Percentiles rank a stretch among this genome's conserved stretches.
Evolutionary conservation across 1,140 invertebrate species (phyloP).

Genomic region (Hyphantria cunea): DNA sequence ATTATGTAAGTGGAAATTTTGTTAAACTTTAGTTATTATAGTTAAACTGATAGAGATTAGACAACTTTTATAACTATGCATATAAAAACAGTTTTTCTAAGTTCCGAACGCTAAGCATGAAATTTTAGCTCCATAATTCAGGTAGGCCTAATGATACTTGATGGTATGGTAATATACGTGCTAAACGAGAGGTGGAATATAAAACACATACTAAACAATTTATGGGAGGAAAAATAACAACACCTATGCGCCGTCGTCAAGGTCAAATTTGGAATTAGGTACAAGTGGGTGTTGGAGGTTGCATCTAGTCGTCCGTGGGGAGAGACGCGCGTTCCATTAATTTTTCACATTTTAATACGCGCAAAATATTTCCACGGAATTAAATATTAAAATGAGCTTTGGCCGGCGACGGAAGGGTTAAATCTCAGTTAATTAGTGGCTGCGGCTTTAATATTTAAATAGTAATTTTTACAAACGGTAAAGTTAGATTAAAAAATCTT

Average conservation of each 20-base stretch:
- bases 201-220: no score
- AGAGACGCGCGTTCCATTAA: conserved; percentile 58
- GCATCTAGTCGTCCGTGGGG: conserved; percentile 33
- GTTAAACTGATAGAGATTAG: neutral
- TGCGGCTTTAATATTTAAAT: conserved; percentile 76
- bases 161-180: no score
- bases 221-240: no score
- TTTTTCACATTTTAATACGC: conserved; percentile 81
- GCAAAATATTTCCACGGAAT: conserved; percentile 77
- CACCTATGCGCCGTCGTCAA: neutral
- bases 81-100: neutral
- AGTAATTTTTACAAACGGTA: conserved; percentile 81
- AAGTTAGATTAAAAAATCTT: conserved; percentile 81
- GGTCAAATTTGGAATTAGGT: conserved; percentile 13
- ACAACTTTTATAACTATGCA: neutral
- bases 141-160: no score
- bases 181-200: no score
- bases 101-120: no score
- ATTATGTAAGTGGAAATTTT: neutral
- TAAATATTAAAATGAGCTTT: conserved; percentile 74
- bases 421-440: conserved; percentile 80
- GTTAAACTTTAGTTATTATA: neutral
- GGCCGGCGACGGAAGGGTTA: conserved; percentile 80
- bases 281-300: conserved; percentile 4
- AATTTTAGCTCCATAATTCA: no score